Percentiles rank a stretch among this genome's conserved stretches.
Conservation (phyloP, 2,797 vertebrate genomes). For the Platalea minor region DNA sequence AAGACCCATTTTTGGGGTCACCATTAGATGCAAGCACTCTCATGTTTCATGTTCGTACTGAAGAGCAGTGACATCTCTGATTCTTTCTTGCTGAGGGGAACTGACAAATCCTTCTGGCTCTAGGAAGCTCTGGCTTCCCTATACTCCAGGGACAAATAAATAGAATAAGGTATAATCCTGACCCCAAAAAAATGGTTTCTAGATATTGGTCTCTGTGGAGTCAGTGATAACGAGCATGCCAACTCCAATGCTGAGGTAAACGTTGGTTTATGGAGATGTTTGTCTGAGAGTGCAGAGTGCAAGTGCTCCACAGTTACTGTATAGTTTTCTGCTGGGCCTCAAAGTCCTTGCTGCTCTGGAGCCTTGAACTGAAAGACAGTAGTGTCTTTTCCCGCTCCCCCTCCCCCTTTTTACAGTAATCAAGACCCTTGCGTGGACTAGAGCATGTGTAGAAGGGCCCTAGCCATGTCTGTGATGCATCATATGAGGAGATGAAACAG, state of each 20-base stretch:
- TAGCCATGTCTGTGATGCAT: not conserved
- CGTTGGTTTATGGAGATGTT: not conserved
- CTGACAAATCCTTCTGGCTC: not conserved
- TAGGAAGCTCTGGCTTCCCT: not conserved
- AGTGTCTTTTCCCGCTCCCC: too few species aligned
- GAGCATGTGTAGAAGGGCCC: not conserved
- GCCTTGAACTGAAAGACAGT: not conserved
- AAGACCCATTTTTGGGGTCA: not conserved
- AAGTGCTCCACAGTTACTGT: not conserved
- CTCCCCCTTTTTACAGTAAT: not conserved
- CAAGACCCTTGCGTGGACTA: not conserved
- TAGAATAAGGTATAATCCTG: not conserved
- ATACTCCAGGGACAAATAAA: not conserved
- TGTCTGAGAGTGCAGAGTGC: not conserved
- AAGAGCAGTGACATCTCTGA: not conserved
- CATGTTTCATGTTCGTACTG: not conserved
- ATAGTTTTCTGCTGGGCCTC: not conserved
- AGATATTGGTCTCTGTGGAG: not conserved
- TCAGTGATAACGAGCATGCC: not conserved
- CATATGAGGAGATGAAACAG: not conserved
- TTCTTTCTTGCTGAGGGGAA: not conserved
- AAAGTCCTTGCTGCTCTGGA: not conserved
- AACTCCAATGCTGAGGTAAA: not conserved
- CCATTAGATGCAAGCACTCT: not conserved
- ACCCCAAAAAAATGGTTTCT: not conserved